phyloP scores from a whole-genome alignment of 2,113 vertebrate species.

The Thalassarche chlororhynchos region DNA sequence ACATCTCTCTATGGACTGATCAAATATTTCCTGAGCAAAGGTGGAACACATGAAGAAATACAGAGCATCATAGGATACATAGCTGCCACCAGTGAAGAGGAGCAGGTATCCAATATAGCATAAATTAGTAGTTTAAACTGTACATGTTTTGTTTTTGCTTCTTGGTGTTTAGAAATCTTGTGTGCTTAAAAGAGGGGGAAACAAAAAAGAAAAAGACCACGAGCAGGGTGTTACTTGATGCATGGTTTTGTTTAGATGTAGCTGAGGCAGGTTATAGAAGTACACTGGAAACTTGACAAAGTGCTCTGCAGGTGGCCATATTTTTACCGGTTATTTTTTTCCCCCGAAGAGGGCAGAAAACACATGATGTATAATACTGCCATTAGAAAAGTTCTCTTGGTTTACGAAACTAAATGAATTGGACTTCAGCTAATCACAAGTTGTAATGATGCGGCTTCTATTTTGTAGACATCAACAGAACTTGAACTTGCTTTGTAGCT shows the following conservation, averaged over 20 bases:
- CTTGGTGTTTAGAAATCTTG: background rate
- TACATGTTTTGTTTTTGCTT: background rate
- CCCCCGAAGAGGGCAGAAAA: background rate
- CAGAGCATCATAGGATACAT: conserved; percentile 95
- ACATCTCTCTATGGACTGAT: conserved; percentile 89
- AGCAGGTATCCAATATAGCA: conserved; percentile 81
- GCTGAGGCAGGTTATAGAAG: background rate
- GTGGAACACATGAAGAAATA: conserved; percentile 91
- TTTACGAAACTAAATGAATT: background rate
- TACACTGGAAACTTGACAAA: background rate
- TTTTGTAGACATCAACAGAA: background rate
- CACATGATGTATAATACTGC: background rate
- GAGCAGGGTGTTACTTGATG: background rate
- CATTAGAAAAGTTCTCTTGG: background rate
- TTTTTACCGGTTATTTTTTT: background rate
- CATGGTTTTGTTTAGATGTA: background rate
- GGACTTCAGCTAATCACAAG: background rate
- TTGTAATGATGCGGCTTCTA: background rate
- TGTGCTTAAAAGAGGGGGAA: background rate
- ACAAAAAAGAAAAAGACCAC: background rate
- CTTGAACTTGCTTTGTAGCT: background rate
- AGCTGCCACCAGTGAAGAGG: conserved; percentile 90
- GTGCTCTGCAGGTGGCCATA: background rate
- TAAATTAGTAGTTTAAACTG: background rate
- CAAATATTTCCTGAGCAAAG: conserved; percentile 97